Percentiles rank a stretch among this genome's conserved stretches.
phyloP scores from a whole-genome alignment of 2,888 invertebrate genomes.

The Alcis repandata region DNA sequence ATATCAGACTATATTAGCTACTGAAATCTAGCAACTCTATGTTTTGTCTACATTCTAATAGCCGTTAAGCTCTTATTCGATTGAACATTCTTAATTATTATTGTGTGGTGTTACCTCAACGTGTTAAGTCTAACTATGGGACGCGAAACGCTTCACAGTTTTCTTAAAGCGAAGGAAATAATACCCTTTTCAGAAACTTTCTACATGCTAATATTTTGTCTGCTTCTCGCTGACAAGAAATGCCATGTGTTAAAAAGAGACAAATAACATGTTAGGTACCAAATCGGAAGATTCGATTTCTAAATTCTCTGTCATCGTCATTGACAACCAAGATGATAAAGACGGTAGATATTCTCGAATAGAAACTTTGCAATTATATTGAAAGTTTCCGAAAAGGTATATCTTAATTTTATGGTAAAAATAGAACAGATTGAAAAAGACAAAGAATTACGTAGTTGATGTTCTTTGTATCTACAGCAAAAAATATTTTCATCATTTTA shows the following conservation, averaged over 20 bases:
- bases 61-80: constrained; percentile 28
- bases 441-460: neutral
- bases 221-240: no score
- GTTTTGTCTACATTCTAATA: constrained; percentile 25
- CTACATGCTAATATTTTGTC: no score
- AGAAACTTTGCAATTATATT: neutral
- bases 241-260: neutral
- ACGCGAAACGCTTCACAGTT: no score
- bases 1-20: constrained; percentile 3
- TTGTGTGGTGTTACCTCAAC: neutral
- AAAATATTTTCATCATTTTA: neutral
- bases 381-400: neutral
- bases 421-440: neutral
- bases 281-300: neutral
- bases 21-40: constrained; percentile 28
- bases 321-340: no score
- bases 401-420: no score
- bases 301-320: neutral
- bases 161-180: no score
- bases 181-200: no score
- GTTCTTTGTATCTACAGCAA: neutral
- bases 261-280: neutral
- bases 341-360: neutral
- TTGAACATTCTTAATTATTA: constrained; percentile 22
- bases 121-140: no score